Base-by-base conservation (phyloP, 2,888 invertebrate genomes). In the Pyrrhosoma nymphula region DNA sequence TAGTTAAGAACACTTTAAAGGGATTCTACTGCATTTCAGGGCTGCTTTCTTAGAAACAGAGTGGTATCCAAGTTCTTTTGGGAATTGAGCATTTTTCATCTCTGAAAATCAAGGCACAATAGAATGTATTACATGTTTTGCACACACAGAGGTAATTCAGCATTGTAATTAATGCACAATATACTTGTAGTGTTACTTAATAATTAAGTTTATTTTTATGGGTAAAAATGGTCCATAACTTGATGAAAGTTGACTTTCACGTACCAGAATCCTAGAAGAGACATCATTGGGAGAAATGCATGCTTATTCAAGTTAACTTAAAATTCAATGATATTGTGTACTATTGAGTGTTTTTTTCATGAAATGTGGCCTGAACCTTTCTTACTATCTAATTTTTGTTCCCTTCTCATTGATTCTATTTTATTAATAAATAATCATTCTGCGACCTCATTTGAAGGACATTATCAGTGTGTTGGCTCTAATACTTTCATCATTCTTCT, bases 81-180 rank as follows among this genome's bases (percentile, higher is more conserved):
- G 16, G 14, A 82, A 35, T 16, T 82, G n/a, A 35, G 30, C 16
- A 82, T 14, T 82, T 82, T 35, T 30, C 16, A 82, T 82, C 35
- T 82, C 14, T 14, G 10, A 35, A 82, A 35, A 82, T 35, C 12
- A 16, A 82, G 14, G 82, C 82, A 82, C 82, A 16, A 82, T 30
- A 82, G 82, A 82, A 82, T 35, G 69, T 69, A n/a, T 69, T 69
- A 82, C 10, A 18, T 82, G 82, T 82, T 82, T 82, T n/a, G n/a
- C 18, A 18, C 35, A 35, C 82, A 35, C 69, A 82, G 0, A 26
- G 30, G 18, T 30, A 35, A 82, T 16, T 14, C 12, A 82, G 23
- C 35, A 30, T 82, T 82, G n/a, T 82, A 69, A 8, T 69, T 26
- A 69, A 69, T 82, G 82, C 82, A 82, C 82, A 23, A 82, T 82